Conservation (phyloP, 2,888 invertebrate genomes). For the Petrolisthes manimaculis region DNA sequence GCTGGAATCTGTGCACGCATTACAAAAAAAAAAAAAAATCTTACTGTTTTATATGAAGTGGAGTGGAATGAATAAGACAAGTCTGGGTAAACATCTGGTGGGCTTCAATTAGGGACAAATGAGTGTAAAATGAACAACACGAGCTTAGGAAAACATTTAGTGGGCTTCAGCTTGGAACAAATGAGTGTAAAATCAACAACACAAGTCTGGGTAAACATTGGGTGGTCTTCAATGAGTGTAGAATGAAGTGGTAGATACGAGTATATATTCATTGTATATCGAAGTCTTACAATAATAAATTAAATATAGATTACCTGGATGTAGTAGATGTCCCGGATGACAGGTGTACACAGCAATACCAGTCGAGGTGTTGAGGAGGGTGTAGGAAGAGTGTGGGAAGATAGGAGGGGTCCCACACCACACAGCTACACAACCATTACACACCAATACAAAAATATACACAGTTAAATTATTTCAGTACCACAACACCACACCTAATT, state of each 20-base stretch:
- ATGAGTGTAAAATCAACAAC: background rate
- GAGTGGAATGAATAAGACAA: conserved; percentile 37
- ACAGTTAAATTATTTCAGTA: background rate
- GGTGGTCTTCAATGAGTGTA: no score
- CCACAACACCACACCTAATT: background rate
- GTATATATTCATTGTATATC: no score
- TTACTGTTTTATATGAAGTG: background rate
- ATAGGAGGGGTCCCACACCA: conserved; percentile 66
- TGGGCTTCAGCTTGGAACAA: background rate
- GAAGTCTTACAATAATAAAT: background rate
- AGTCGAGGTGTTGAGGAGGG: conserved; percentile 67
- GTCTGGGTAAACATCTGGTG: background rate
- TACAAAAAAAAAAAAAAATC: no score
- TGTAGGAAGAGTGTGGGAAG: conserved; percentile 66
- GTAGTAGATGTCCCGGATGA: conserved; percentile 63
- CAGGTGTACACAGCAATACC: conserved; percentile 67
- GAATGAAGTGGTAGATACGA: no score
- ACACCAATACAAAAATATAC: no score
- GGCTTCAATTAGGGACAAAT: background rate
- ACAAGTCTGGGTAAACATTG: no score
- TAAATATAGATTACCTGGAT: conserved; percentile 34
- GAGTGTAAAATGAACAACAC: background rate
- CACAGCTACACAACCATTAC: conserved; percentile 55
- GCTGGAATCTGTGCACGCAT: conserved; percentile 56
- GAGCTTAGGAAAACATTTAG: background rate